phyloP scores from a whole-genome alignment of 2,113 vertebrate species.

The Ciconia boyciana region DNA sequence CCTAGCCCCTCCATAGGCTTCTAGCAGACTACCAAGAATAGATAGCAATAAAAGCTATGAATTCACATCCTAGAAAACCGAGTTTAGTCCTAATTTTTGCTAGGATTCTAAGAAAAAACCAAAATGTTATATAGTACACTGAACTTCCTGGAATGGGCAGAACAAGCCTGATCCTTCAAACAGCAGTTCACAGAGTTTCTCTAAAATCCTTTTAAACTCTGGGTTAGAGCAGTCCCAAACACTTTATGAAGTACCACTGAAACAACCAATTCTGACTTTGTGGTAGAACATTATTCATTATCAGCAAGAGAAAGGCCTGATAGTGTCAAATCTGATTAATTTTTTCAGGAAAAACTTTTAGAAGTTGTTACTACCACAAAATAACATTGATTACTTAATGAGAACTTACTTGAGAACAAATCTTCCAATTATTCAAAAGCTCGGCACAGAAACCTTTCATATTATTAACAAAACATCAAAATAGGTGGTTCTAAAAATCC shows the following conservation, averaged over 20 bases:
- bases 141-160: neutral
- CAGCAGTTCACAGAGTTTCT: neutral
- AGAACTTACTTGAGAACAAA: neutral
- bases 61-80: neutral
- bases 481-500: slow-evolving; percentile 20
- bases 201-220: neutral
- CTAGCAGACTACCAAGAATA: neutral
- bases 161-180: neutral
- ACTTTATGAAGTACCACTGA: neutral
- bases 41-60: neutral
- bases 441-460: neutral
- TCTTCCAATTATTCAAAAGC: neutral
- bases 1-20: neutral
- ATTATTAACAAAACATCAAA: neutral
- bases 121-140: neutral
- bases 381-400: neutral
- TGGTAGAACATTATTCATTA: neutral
- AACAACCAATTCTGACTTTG: neutral
- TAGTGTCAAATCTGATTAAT: neutral
- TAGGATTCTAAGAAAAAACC: neutral
- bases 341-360: neutral
- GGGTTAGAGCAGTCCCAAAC: neutral
- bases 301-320: neutral
- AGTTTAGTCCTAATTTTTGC: neutral
- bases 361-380: neutral